Conservation (phyloP, 2,888 invertebrate genomes). For the Parnassius glacialis region DNA sequence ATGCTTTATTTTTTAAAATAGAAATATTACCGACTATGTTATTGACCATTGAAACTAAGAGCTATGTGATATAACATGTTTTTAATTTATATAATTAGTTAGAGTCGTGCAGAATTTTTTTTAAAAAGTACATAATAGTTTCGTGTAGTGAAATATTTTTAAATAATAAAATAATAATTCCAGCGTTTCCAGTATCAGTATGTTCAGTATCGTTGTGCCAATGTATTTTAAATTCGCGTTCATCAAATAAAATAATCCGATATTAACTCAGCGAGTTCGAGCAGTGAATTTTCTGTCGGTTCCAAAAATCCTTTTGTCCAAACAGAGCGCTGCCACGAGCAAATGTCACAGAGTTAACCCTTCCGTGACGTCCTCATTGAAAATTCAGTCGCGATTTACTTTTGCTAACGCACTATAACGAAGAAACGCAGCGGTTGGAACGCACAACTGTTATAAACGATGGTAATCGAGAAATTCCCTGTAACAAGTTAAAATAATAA, state of each 20-base stretch:
- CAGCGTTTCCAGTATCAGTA: no score
- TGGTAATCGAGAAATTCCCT: no score
- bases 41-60: no score
- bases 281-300: slow-evolving; percentile 40
- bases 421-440: slow-evolving; percentile 32
- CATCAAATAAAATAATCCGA: slow-evolving; percentile 66
- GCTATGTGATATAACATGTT: no score
- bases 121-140: background rate
- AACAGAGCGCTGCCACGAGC: slow-evolving; percentile 63
- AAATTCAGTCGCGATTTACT: slow-evolving; percentile 56
- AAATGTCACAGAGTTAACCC: slow-evolving; percentile 66
- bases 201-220: slow-evolving; percentile 2
- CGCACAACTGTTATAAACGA: no score
- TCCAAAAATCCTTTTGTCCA: slow-evolving; percentile 73
- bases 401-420: slow-evolving; percentile 40
- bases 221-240: slow-evolving; percentile 31
- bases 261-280: slow-evolving; percentile 48
- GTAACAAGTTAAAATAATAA: no score
- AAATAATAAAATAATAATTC: no score
- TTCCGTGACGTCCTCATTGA: slow-evolving; percentile 69
- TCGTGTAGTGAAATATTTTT: background rate
- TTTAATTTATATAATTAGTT: no score
- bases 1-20: no score
- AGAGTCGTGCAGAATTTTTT: no score
- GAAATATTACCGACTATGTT: no score